Conservation (phyloP, 2,888 invertebrate species). For the Lasioglossum calceatum region DNA sequence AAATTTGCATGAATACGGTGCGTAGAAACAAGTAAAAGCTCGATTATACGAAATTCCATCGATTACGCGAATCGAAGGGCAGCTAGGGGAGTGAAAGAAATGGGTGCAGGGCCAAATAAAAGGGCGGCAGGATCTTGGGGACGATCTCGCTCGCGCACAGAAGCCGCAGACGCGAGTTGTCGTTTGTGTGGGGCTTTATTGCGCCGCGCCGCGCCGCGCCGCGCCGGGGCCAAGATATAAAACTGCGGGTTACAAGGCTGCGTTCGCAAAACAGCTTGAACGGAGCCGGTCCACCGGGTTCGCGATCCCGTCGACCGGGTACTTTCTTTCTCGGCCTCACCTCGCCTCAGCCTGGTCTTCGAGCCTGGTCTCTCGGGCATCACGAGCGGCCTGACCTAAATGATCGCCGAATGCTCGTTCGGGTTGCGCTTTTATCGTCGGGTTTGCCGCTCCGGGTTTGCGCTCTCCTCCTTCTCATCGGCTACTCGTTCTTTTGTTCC, state of each 20-base stretch:
- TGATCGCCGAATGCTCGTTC: constrained; percentile 65
- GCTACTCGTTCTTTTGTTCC: constrained; percentile 30
- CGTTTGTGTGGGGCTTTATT: constrained; percentile 66
- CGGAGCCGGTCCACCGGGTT: constrained; percentile 67
- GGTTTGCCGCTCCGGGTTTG: constrained; percentile 41
- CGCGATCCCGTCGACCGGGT: constrained; percentile 56
- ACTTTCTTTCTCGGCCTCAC: constrained; percentile 61
- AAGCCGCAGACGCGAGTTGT: constrained; percentile 63
- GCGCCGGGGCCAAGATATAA: constrained; percentile 69
- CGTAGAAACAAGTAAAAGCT: neutral
- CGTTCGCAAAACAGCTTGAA: constrained; percentile 68
- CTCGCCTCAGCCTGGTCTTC: neutral
- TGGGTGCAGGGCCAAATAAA: constrained; percentile 37
- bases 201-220: constrained; percentile 55
- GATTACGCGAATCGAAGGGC: neutral
- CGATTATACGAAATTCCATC: neutral
- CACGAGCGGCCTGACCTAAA: constrained; percentile 67
- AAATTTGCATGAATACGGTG: neutral
- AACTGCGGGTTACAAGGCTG: constrained; percentile 69
- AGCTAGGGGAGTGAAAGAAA: constrained; percentile 8
- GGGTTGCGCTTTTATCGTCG: constrained; percentile 58
- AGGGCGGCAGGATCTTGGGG: constrained; percentile 41
- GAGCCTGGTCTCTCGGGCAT: constrained; percentile 43
- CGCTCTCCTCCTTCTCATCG: neutral
- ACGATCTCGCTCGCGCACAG: constrained; percentile 59